Percentiles rank a stretch among this genome's conserved stretches.
Evolutionary conservation across 2,113 vertebrate species (phyloP).

Genomic region (Cyrtonyx montezumae): DNA sequence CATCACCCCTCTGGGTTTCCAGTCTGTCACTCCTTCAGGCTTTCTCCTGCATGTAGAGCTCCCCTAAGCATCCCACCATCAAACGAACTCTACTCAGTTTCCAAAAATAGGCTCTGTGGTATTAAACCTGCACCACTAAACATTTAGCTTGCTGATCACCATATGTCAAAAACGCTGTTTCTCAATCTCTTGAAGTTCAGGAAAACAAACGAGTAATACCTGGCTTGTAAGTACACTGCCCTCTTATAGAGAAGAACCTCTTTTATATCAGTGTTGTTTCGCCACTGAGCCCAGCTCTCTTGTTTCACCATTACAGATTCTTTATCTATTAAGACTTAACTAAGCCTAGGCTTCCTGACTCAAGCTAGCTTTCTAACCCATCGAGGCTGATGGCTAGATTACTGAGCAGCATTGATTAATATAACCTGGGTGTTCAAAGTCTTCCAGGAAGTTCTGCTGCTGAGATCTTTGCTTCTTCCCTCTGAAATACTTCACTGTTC

Average conservation of each 20-base stretch:
- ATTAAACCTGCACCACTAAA: not conserved
- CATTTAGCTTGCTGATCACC: not conserved
- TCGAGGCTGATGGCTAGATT: not conserved
- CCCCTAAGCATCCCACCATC: not conserved
- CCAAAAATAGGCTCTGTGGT: conserved; percentile 26
- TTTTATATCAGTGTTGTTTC: not conserved
- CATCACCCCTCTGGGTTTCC: not conserved
- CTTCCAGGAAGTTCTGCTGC: fast-evolving
- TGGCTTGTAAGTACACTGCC: not conserved
- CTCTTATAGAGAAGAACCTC: not conserved
- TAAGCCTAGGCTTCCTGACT: not conserved
- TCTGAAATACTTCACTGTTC: not conserved
- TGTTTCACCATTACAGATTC: not conserved
- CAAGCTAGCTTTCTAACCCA: not conserved
- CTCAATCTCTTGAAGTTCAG: not conserved
- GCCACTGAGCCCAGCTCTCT: not conserved
- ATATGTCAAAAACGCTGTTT: not conserved
- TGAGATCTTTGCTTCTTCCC: not conserved
- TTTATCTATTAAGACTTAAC: not conserved
- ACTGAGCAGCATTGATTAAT: not conserved
- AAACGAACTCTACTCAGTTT: conserved; percentile 22
- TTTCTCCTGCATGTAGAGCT: conserved; percentile 2
- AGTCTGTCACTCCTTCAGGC: not conserved
- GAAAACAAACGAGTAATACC: not conserved
- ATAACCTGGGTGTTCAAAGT: not conserved